phyloP scores from a whole-genome alignment of 2,797 vertebrate genomes.

The Ctenosaura bakeri region DNA sequence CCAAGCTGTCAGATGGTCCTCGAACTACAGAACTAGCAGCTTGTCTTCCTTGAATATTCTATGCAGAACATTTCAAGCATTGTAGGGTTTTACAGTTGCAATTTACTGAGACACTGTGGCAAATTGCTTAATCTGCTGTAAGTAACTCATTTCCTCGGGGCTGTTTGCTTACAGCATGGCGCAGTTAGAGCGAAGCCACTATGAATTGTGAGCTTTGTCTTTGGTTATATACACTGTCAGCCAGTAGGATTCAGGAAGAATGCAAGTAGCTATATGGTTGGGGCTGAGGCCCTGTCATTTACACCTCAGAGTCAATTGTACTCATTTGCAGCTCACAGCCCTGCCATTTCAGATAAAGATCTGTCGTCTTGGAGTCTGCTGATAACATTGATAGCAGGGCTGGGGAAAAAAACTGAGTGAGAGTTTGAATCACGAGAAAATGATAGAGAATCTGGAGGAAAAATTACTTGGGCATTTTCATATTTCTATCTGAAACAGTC shows the following conservation, averaged over 20 bases:
- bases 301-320: constrained; percentile 14
- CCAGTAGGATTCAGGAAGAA: neutral
- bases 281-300: neutral
- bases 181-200: fast-evolving
- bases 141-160: neutral
- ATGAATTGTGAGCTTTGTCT: constrained; percentile 1
- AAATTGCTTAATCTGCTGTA: neutral
- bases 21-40: neutral
- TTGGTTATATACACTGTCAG: neutral
- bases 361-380: neutral
- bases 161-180: neutral
- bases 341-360: constrained; percentile 47
- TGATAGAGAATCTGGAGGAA: neutral
- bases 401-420: neutral
- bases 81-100: constrained; percentile 3
- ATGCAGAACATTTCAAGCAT: neutral
- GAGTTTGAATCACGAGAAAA: neutral
- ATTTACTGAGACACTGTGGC: constrained; percentile 20
- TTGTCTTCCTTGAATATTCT: neutral
- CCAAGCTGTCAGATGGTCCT: neutral
- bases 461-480: fast-evolving
- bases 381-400: neutral
- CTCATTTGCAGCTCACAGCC: constrained; percentile 1
- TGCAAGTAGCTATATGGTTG: neutral
- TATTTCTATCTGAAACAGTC: constrained; percentile 32